Evolutionary conservation across 2,888 invertebrate genomes (phyloP).

Genomic region (Cephus spinipes): DNA sequence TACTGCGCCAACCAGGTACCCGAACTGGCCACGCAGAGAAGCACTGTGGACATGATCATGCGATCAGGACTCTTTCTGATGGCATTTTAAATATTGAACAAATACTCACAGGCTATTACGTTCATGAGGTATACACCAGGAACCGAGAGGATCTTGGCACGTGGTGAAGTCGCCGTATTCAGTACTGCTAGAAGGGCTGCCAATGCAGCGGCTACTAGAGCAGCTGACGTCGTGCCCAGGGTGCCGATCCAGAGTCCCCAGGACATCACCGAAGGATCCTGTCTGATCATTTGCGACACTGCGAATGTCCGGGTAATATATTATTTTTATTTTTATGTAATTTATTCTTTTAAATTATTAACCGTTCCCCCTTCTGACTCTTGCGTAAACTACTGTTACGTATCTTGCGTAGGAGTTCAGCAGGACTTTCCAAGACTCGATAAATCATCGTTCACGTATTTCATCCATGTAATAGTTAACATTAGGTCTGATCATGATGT

Average conservation of each 20-base stretch:
- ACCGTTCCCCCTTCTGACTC: neutral
- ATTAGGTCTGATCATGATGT: neutral
- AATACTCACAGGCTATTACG: slow-evolving; percentile 77
- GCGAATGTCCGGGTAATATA: slow-evolving; percentile 50
- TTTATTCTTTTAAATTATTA: neutral
- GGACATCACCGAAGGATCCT: slow-evolving; percentile 74
- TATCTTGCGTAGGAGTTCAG: neutral
- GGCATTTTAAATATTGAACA: neutral
- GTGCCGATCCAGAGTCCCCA: slow-evolving; percentile 84
- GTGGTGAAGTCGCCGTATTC: slow-evolving; percentile 82
- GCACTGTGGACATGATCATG: slow-evolving; percentile 69
- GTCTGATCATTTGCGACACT: slow-evolving; percentile 75
- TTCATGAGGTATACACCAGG: slow-evolving; percentile 84
- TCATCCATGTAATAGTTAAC: neutral
- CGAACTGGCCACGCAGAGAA: slow-evolving; percentile 80
- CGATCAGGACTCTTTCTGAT: neutral
- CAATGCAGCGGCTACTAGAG: slow-evolving; percentile 77
- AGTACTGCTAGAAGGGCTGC: slow-evolving; percentile 82
- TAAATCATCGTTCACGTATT: neutral
- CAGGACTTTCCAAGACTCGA: neutral
- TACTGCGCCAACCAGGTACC: slow-evolving; percentile 88
- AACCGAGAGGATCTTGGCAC: slow-evolving; percentile 75
- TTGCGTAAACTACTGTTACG: neutral
- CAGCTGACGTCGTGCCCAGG: slow-evolving; percentile 76
- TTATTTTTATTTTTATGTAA: neutral